phyloP scores from a whole-genome alignment of 2,113 vertebrate species.

The Coptodon rendalli region DNA sequence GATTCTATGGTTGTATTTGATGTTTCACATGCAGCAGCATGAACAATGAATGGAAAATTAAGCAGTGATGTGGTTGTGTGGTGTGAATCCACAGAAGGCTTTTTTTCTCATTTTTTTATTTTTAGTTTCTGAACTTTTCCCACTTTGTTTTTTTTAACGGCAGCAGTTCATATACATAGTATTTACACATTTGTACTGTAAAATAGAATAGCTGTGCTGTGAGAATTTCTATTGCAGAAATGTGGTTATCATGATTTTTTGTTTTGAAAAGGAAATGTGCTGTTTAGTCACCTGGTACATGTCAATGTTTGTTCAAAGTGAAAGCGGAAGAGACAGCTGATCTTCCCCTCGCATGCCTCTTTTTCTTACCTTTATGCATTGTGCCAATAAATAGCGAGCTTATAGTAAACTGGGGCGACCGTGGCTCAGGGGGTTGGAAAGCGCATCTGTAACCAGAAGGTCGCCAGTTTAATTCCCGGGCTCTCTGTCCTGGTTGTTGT shows the following conservation, averaged over 20 bases:
- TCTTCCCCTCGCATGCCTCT: rapidly evolving
- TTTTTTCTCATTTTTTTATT: background rate
- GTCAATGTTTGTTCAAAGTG: background rate
- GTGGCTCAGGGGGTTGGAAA: too few species aligned
- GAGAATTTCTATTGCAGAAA: background rate
- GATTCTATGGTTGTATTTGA: background rate
- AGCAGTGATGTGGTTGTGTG: background rate
- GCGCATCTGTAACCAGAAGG: too few species aligned
- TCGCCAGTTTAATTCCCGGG: too few species aligned
- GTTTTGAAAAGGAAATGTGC: background rate
- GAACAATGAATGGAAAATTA: background rate
- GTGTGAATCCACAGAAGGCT: background rate
- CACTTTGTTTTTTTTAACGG: background rate
- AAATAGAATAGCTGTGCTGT: background rate
- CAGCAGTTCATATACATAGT: background rate
- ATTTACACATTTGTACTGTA: background rate
- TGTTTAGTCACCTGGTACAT: background rate
- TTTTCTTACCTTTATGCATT: background rate
- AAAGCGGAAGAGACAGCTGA: background rate
- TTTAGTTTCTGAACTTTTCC: background rate
- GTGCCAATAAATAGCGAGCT: background rate
- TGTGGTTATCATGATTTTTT: background rate
- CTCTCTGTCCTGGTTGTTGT: too few species aligned
- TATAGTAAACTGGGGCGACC: background rate
- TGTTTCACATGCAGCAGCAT: background rate